These are phyloP conservation scores for Pentalonia nigronervosa DNA, from an alignment of 1,140 invertebrate genomes.

Conservation along the genomic window DNA sequence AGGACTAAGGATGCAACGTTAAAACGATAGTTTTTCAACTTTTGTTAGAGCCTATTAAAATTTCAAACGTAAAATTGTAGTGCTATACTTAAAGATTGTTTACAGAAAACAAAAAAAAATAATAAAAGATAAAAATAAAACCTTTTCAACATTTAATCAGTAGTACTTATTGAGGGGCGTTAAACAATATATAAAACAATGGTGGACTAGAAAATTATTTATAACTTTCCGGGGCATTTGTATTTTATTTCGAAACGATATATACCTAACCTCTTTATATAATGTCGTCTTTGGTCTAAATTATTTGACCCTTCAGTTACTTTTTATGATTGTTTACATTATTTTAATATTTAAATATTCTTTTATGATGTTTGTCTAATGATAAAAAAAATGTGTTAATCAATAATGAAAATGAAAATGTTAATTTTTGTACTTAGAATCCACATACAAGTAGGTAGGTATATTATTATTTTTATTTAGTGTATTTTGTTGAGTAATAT, in stretches of 20 bases:
- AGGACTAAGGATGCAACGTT: neutral
- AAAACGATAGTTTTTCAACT: neutral
- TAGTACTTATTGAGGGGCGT: neutral
- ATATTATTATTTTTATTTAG: neutral
- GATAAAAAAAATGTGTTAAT: neutral
- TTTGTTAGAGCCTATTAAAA: neutral
- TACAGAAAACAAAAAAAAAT: neutral
- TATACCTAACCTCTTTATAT: constrained; percentile 1
- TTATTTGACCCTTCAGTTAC: neutral
- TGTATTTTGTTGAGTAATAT: neutral
- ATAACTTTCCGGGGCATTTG: neutral
- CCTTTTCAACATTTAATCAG: neutral
- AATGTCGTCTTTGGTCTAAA: neutral
- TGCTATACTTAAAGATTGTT: constrained; percentile 11
- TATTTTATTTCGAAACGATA: neutral
- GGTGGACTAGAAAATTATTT: neutral
- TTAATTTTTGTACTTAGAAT: neutral
- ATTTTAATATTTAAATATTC: neutral
- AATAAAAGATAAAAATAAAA: constrained; percentile 1
- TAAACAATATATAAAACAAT: constrained; percentile 19
- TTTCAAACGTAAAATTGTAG: neutral
- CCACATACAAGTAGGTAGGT: neutral
- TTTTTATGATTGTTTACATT: neutral
- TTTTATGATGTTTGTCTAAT: neutral
- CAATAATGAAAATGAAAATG: neutral